These are phyloP conservation scores for Microtus ochrogaster DNA, from an alignment of 2,113 vertebrate species.

Conservation along the genomic window DNA sequence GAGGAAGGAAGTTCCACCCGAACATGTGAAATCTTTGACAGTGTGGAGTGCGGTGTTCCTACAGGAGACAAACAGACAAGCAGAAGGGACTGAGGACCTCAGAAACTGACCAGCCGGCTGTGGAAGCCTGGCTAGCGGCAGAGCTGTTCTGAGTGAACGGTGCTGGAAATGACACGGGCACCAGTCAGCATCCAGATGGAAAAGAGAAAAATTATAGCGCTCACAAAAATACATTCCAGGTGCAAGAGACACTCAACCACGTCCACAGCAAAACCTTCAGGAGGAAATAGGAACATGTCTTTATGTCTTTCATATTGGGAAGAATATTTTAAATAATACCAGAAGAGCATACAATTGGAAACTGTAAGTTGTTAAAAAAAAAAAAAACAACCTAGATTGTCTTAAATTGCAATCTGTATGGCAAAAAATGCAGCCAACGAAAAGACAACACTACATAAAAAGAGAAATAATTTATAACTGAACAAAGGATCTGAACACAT, in stretches of 20 bases:
- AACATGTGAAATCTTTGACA: not conserved
- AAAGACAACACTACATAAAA: not conserved
- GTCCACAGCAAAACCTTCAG: conserved; percentile 24
- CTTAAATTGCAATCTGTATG: not conserved
- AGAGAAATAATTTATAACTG: conserved; percentile 2
- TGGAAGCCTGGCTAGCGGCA: not conserved
- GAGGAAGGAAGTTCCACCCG: not conserved
- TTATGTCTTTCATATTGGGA: not conserved
- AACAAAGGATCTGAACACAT: not conserved
- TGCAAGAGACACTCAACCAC: not conserved
- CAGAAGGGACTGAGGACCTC: not conserved
- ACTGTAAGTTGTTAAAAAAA: not conserved
- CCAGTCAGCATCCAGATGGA: not conserved
- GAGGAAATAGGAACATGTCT: conserved; percentile 23
- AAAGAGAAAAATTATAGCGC: conserved; percentile 42
- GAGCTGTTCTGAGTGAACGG: not conserved
- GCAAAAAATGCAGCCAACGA: not conserved
- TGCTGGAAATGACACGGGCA: not conserved
- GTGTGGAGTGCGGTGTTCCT: not conserved
- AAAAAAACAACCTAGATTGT: not conserved
- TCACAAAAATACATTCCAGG: conserved; percentile 56
- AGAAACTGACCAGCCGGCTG: not conserved
- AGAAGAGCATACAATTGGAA: not conserved
- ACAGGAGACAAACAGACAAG: not conserved
- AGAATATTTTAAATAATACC: conserved; percentile 6